Evolutionary conservation across 2,113 vertebrate species (phyloP), one percentile per base, ranked within the genome.

Genomic region (Nycticorax nycticorax): DNA sequence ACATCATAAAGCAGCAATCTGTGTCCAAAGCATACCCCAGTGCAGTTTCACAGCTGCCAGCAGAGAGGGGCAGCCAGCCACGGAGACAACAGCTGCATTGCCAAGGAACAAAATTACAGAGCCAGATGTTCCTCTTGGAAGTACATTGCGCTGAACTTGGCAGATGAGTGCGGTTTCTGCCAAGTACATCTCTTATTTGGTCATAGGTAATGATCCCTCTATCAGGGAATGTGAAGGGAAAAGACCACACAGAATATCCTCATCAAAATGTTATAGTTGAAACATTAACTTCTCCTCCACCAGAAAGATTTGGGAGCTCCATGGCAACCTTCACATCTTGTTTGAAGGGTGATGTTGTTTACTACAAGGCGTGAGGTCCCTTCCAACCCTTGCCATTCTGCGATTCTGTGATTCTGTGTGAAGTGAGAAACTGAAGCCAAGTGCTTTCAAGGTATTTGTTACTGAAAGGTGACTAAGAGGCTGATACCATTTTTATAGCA

Each of bases 111-210:
- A 89, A 93, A 93, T 84, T 78, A 33, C 39, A 74, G 69, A 97
- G 82, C 97, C 98, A 98, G 97, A 98, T 98, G 97, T 96, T 97
- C 67, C 75, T 92, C 93, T 93, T 87, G 94, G 97, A 93, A 89
- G 79, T 91, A 74, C 45, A 60, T 94, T 94, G 39, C 52, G 45
- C 52, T 69, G 86, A 96, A 96, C 90, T 97, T 98, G 96, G 97
- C 89, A 59, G 95, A 93, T 39, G 72, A 96, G 33, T 13, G 85
- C 5, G 5, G 60, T 66, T 90, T 94, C 97, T 98, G 97, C 98
- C 95, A 88, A 95, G 69, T 93, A 84, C 88, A 81, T 96, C 89
- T 97, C 96, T 95, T 39, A 41, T 83, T 95, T 96, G 90, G 94
- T 97, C 95, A 87, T 71, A 97, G 96, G 95, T 96, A 93, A 95